These are phyloP conservation scores for Eubasilissa regina DNA, from an alignment of 1,140 invertebrate genomes.

Conservation along the genomic window DNA sequence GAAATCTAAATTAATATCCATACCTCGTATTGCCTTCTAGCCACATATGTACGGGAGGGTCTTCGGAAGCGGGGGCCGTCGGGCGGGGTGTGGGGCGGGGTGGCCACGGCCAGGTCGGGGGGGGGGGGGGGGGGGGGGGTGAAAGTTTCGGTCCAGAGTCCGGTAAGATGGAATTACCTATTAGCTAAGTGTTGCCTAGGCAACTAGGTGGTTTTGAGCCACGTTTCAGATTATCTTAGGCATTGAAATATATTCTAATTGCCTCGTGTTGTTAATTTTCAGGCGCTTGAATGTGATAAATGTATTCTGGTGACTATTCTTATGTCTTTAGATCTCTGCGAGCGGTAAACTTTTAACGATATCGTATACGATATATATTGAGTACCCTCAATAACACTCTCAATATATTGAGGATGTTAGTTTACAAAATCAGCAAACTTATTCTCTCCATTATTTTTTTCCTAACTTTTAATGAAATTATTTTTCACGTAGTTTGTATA, in stretches of 20 bases:
- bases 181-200: constrained; percentile 58
- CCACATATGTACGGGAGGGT: constrained; percentile 48
- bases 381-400: too few species aligned
- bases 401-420: too few species aligned
- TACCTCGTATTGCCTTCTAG: constrained; percentile 49
- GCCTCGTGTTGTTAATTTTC: constrained; percentile 33
- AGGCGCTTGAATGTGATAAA: constrained; percentile 16
- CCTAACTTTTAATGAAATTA: too few species aligned
- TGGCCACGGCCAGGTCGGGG: constrained; percentile 4
- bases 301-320: neutral
- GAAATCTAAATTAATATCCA: constrained; percentile 61
- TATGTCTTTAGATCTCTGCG: too few species aligned
- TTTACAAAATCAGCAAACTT: too few species aligned
- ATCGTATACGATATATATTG: too few species aligned
- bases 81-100: neutral
- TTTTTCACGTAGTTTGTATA: too few species aligned
- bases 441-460: too few species aligned
- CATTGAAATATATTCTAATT: constrained; percentile 47
- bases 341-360: too few species aligned
- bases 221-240: constrained; percentile 43
- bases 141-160: constrained; percentile 57
- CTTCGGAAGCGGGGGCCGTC: neutral
- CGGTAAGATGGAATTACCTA: constrained; percentile 60
- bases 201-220: constrained; percentile 55
- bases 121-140: constrained; percentile 42